phyloP scores from a whole-genome alignment of 92 coral and sea anemone genomes.

The Nematostella vectensis region DNA sequence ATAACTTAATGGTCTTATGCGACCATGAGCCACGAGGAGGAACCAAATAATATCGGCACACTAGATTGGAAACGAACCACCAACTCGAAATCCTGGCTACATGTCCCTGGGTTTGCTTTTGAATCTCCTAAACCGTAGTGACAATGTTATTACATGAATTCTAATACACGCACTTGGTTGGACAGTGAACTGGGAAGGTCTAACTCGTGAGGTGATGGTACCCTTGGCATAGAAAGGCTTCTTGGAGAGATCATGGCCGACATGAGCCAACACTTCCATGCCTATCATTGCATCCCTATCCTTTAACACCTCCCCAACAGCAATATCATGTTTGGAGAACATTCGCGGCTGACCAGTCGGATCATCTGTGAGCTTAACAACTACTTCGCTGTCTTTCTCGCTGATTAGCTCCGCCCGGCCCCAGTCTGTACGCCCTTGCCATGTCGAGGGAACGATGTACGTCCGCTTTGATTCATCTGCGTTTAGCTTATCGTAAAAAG shows the following conservation, averaged over 20 bases:
- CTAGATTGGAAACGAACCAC: too few relatives aligned
- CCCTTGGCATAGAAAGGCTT: slow-evolving; percentile 8
- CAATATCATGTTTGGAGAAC: slow-evolving; percentile 14
- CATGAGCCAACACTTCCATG: slow-evolving; percentile 17
- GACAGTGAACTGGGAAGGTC: slow-evolving; percentile 11
- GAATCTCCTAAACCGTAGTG: too few relatives aligned
- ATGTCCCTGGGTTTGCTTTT: too few relatives aligned
- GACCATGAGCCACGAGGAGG: too few relatives aligned
- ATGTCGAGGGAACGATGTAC: slow-evolving; percentile 8
- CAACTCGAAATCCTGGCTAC: too few relatives aligned
- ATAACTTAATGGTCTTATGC: too few relatives aligned
- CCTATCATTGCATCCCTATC: slow-evolving; percentile 13
- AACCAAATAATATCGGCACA: too few relatives aligned
- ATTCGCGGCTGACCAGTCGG: not conserved
- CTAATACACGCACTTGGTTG: not conserved
- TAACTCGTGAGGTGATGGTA: slow-evolving; percentile 4
- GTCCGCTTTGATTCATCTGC: not conserved
- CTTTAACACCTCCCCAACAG: slow-evolving; percentile 2
- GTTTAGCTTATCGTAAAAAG: not conserved
- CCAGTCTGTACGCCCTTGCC: slow-evolving; percentile 29
- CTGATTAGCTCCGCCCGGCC: slow-evolving; percentile 10
- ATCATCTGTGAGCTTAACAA: slow-evolving; percentile 2
- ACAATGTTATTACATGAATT: not conserved
- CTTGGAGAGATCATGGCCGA: slow-evolving; percentile 7
- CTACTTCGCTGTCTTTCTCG: not conserved